These are phyloP conservation scores for Halesus radiatus DNA, from an alignment of 1,140 invertebrate species.

Conservation along the genomic window DNA sequence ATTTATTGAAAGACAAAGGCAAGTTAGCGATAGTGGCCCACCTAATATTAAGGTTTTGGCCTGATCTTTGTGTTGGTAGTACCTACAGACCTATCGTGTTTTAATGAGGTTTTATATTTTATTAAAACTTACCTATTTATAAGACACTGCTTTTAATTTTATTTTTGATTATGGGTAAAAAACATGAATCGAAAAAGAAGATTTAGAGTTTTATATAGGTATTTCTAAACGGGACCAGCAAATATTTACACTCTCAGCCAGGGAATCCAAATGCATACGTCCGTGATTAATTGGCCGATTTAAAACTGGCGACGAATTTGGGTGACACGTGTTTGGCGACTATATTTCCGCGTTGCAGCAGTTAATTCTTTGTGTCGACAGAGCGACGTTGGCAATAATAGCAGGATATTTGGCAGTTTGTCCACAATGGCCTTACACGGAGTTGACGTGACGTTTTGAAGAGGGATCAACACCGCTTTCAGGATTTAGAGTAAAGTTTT, in stretches of 20 bases:
- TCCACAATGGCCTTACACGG: background rate
- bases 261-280: too few species aligned
- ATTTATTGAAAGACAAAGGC: background rate
- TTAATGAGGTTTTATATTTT: too few species aligned
- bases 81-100: too few species aligned
- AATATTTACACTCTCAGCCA: too few species aligned
- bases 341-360: slow-evolving; percentile 4
- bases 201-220: too few species aligned
- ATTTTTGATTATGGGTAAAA: too few species aligned
- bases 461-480: background rate
- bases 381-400: background rate
- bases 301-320: slow-evolving; percentile 16
- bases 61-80: too few species aligned
- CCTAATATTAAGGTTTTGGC: too few species aligned
- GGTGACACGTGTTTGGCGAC: background rate
- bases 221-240: too few species aligned
- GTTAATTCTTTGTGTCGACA: background rate
- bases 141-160: too few species aligned
- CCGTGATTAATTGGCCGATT: slow-evolving; percentile 9
- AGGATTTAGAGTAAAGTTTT: background rate
- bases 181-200: too few species aligned
- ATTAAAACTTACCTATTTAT: too few species aligned
- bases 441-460: slow-evolving; percentile 3
- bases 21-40: background rate
- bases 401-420: slow-evolving; percentile 14